A percentile compares a stretch with the other conserved stretches of the same genome.
Conservation (phyloP, 1,140 invertebrate species). For the Drosophila nebulosa region DNA sequence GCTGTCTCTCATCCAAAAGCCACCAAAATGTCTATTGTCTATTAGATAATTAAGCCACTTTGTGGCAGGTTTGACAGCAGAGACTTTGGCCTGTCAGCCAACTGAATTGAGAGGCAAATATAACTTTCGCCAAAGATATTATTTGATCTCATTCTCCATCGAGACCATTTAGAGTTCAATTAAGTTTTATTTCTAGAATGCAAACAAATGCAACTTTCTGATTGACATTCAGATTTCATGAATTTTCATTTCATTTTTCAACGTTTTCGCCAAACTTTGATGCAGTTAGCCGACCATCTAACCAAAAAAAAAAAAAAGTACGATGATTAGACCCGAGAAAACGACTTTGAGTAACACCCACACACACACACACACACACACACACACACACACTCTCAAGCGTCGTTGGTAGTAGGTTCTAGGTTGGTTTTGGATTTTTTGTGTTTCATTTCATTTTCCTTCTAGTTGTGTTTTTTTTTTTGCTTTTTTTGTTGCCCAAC, state of each 20-base stretch:
- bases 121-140: neutral
- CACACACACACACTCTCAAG: neutral
- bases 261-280: neutral
- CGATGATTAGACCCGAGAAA: neutral
- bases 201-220: conserved; percentile 24
- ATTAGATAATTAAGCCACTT: conserved; percentile 79
- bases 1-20: neutral
- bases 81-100: conserved; percentile 67
- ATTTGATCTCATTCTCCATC: neutral
- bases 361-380: neutral
- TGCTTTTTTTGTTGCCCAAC: conserved; percentile 22
- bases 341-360: neutral
- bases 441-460: no score
- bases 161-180: conserved; percentile 68
- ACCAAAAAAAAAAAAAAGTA: neutral
- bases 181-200: conserved; percentile 38
- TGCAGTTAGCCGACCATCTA: neutral
- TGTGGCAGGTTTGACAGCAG: conserved; percentile 73
- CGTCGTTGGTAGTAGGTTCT: neutral
- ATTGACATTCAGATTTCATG: conserved; percentile 28
- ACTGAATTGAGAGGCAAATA: neutral
- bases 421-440: neutral
- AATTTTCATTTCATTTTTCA: neutral
- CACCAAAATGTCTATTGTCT: conserved; percentile 49
- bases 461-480: conserved; percentile 18